Conservation (phyloP, 2,888 invertebrate genomes). For the Chesias legatella region DNA sequence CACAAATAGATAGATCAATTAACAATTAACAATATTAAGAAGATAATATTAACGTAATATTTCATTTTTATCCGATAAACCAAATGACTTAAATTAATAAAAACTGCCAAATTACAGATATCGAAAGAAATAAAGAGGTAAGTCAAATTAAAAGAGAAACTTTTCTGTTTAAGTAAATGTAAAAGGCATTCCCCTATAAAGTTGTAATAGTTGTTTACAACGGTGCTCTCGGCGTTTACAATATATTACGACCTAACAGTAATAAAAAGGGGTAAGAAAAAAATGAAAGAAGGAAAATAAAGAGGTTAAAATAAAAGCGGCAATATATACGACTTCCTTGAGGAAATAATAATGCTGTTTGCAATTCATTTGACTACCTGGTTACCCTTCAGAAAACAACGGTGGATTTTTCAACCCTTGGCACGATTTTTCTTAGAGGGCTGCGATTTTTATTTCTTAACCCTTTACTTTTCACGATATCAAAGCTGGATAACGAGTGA, state of each 20-base stretch:
- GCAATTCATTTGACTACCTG: conserved; percentile 81
- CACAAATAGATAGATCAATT: too few relatives aligned
- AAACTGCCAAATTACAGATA: too few relatives aligned
- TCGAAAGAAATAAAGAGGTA: too few relatives aligned
- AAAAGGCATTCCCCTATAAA: conserved; percentile 56
- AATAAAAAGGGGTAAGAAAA: conserved; percentile 77
- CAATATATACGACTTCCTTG: conserved; percentile 80
- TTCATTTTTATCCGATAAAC: too few relatives aligned
- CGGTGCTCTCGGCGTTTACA: conserved; percentile 71
- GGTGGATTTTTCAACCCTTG: conserved; percentile 60
- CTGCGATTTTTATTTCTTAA: conserved; percentile 64
- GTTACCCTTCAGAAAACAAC: conserved; percentile 76
- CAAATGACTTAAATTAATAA: too few relatives aligned
- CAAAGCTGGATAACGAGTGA: conserved; percentile 61
- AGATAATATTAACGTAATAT: too few relatives aligned
- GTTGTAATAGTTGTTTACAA: conserved; percentile 78
- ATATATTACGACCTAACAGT: conserved; percentile 77
- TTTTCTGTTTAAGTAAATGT: conserved; percentile 19
- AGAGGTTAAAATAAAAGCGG: conserved; percentile 74
- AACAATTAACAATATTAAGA: too few relatives aligned
- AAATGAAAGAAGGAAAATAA: conserved; percentile 68
- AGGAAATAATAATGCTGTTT: conserved; percentile 82
- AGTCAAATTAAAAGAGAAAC: conserved; percentile 29
- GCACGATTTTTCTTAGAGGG: conserved; percentile 65
- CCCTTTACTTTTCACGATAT: conserved; percentile 69